A percentile compares a stretch with the other conserved stretches of the same genome.
Conservation (phyloP, 2,113 vertebrate genomes). For the Pelusios castaneus region DNA sequence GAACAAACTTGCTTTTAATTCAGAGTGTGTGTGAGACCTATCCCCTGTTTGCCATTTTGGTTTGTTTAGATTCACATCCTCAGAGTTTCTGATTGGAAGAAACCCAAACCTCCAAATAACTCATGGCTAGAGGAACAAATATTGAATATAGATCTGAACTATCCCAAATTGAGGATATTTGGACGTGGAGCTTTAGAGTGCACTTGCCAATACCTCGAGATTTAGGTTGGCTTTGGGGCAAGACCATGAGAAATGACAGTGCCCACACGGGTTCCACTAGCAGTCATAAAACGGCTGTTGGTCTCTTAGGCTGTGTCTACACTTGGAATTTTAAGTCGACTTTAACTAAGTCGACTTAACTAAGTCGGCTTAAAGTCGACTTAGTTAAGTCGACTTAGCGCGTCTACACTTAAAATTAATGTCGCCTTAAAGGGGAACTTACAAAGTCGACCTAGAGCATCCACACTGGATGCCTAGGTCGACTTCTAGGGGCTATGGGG, state of each 20-base stretch:
- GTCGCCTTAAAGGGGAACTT: too few relatives aligned
- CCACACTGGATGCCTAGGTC: too few relatives aligned
- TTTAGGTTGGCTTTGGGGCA: background rate
- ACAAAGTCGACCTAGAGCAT: too few relatives aligned
- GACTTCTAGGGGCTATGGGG: too few relatives aligned
- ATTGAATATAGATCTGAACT: background rate
- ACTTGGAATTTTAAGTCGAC: too few relatives aligned
- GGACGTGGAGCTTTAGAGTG: background rate
- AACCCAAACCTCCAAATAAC: background rate
- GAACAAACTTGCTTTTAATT: background rate
- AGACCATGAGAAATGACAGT: background rate
- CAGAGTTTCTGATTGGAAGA: background rate
- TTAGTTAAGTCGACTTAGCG: too few relatives aligned
- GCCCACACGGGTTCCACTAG: accelerated
- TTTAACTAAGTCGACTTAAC: too few relatives aligned
- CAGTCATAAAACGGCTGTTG: background rate
- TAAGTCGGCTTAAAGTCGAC: too few relatives aligned
- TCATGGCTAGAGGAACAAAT: background rate
- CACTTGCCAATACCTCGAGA: background rate
- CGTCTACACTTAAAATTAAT: too few relatives aligned
- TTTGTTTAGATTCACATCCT: background rate
- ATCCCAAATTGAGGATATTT: background rate
- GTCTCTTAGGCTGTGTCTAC: background rate
- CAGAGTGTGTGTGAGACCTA: background rate
- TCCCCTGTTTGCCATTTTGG: background rate